phyloP scores from a whole-genome alignment of 2,113 vertebrate genomes.

The Megalops atlanticus region DNA sequence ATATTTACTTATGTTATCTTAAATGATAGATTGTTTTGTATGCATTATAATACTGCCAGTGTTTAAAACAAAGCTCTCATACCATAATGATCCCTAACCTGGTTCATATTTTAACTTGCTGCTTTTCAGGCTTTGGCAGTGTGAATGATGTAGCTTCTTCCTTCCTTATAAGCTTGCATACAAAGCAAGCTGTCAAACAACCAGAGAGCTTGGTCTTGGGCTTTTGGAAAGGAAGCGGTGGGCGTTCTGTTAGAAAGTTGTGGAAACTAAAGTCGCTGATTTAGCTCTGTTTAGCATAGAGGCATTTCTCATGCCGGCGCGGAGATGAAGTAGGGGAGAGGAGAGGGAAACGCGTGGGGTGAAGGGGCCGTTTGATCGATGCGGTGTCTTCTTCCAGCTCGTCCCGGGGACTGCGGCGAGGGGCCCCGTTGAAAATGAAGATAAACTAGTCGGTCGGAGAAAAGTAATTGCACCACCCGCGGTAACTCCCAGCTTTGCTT shows the following conservation, averaged over 20 bases:
- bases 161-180: too few species aligned
- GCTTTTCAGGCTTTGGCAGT: too few species aligned
- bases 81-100: too few species aligned
- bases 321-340: background rate
- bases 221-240: background rate
- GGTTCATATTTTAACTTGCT: too few species aligned
- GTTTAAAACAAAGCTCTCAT: too few species aligned
- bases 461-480: background rate
- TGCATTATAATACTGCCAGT: too few species aligned
- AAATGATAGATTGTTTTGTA: too few species aligned
- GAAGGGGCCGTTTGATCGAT: background rate
- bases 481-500: background rate
- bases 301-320: background rate
- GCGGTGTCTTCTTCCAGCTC: background rate
- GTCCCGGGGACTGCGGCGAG: background rate
- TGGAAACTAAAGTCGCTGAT: background rate
- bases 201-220: background rate
- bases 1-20: too few species aligned
- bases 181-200: background rate
- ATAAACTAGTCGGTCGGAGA: background rate
- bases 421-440: background rate
- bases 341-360: background rate
- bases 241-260: background rate
- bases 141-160: too few species aligned
- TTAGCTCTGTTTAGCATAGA: background rate